Base-by-base conservation (phyloP, 2,113 vertebrate genomes). In the Mus pahari region DNA sequence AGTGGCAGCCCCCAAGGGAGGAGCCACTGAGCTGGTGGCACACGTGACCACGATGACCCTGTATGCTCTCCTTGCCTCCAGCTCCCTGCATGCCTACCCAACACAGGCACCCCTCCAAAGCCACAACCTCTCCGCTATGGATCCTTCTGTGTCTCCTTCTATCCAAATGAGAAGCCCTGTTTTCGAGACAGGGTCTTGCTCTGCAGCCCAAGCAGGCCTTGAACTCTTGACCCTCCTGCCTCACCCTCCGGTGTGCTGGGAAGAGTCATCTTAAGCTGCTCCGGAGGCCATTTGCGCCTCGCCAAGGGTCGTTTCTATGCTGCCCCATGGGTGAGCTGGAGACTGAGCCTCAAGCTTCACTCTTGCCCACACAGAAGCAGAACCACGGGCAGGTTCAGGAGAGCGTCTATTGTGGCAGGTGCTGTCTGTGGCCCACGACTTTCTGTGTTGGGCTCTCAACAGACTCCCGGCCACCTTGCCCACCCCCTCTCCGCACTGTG, bases 341-440 rank as follows among this genome's bases (percentile, higher is more conserved):
- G 53, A 7, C 11, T 0, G 5, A 2, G 24, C 5, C 66, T 5
- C 4, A 0, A 1, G 4, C 73, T 62, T 8, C 6, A 16, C 1
- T 55, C 66, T 12, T 1, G 28, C 84, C 28, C 19, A 6, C 0
- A 0, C 70, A 14, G 58, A 20, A 3, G 64, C 79, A 20, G 7
- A 0, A 9, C 20, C 3, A 6, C 0, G 0, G 0, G 36, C 7
- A 10, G 39, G 60, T 2, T 0, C 2, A 58, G 74, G 42, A 0
- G 11, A 71, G 14, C 6, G 14, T 5, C 66, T 28, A 33, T 5
- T 17, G 33, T 17, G 66, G 22, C 66, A 14, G 48, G 24, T 8
- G 50, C 17, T 58, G 33, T 58, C 86, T 39, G 26, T 1, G 1
- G 17, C 10, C 14, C 19, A 1, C 8, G 10, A 17, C 45, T 53